Conservation (phyloP, 2,888 invertebrate species). For the Hybos culiciformis region DNA sequence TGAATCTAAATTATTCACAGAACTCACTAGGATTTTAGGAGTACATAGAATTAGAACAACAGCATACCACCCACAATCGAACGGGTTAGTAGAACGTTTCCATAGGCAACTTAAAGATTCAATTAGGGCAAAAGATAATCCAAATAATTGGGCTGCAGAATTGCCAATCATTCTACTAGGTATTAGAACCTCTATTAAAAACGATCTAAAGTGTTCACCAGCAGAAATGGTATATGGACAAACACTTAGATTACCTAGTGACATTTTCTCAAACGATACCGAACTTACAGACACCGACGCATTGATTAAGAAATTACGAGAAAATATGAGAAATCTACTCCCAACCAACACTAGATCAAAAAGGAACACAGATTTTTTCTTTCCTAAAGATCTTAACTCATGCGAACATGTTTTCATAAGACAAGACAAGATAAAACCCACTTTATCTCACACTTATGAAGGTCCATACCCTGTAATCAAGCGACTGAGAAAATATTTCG, state of each 20-base stretch:
- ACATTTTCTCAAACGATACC: background rate
- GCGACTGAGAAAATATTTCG: background rate
- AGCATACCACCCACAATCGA: background rate
- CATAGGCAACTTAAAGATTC: background rate
- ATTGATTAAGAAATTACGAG: background rate
- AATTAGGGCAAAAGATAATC: background rate
- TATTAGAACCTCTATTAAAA: background rate
- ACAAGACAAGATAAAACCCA: background rate
- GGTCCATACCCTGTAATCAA: background rate
- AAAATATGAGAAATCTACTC: background rate
- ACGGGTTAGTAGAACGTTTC: background rate
- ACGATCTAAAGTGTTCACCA: background rate
- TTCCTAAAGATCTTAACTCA: background rate
- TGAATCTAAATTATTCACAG: constrained; percentile 8
- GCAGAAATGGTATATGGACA: background rate
- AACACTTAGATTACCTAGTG: background rate
- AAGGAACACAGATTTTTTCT: background rate
- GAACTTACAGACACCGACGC: background rate
- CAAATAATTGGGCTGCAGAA: background rate
- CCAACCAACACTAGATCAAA: background rate
- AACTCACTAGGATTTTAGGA: constrained; percentile 2
- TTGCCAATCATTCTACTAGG: background rate
- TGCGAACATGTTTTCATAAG: background rate
- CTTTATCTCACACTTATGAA: background rate
- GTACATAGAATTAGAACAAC: background rate